Conservation (phyloP, 1,140 invertebrate species). For the Oreohelix idahoensis region DNA sequence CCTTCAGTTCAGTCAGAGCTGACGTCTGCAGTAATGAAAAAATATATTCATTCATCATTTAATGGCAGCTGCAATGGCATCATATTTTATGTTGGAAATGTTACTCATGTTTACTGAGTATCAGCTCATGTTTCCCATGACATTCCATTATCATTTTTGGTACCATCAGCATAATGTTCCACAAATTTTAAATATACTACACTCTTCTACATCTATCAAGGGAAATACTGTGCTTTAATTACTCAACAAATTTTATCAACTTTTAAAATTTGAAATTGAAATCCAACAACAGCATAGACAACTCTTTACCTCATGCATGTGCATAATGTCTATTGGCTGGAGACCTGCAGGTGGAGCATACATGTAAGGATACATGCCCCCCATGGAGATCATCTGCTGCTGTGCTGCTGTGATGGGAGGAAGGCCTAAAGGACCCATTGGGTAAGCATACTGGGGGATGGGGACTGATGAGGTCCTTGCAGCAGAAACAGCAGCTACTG, state of each 20-base stretch:
- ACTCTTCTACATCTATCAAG: too few species aligned
- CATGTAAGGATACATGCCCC: conserved; percentile 18
- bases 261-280: too few species aligned
- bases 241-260: too few species aligned
- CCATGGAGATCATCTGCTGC: conserved; percentile 37
- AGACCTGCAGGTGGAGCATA: conserved; percentile 16
- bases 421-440: background rate
- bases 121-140: too few species aligned
- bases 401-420: conserved; percentile 36
- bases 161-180: too few species aligned
- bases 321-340: conserved; percentile 39
- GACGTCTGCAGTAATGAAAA: conserved; percentile 7
- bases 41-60: background rate
- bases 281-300: background rate
- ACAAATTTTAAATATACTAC: too few species aligned
- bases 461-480: conserved; percentile 36
- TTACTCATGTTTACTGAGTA: too few species aligned
- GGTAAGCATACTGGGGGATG: conserved; percentile 22
- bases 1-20: conserved; percentile 57
- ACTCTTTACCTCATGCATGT: conserved; percentile 31
- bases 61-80: too few species aligned
- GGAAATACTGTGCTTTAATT: too few species aligned
- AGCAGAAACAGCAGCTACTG: background rate
- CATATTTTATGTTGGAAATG: too few species aligned
- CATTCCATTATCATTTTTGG: too few species aligned